A percentile compares a stretch with the other conserved stretches of the same genome.
Conservation (phyloP, 2,797 vertebrate genomes). For the Falco novaeseelandiae region DNA sequence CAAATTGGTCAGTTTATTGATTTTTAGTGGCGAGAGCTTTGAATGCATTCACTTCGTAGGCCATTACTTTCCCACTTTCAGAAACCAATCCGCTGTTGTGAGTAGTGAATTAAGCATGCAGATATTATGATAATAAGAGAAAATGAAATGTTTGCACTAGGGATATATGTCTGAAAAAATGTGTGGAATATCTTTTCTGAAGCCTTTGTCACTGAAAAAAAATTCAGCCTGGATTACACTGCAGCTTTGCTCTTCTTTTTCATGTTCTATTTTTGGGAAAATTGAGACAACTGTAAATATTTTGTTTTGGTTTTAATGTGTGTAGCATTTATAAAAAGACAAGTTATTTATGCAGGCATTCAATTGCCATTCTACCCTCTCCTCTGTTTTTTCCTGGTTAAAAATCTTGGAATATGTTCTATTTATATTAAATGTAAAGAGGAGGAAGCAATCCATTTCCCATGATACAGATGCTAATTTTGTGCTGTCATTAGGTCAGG, state of each 20-base stretch:
- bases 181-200: background rate
- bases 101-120: slow-evolving; percentile 45
- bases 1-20: slow-evolving; percentile 63
- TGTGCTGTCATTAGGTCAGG: background rate
- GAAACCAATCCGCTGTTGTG: slow-evolving; percentile 47
- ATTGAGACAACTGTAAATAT: background rate
- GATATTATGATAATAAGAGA: slow-evolving; percentile 47
- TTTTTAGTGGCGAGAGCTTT: slow-evolving; percentile 46
- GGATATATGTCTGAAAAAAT: slow-evolving; percentile 1
- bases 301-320: background rate
- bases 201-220: background rate
- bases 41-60: slow-evolving; percentile 24
- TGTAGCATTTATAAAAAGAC: background rate
- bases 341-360: background rate
- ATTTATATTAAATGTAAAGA: background rate
- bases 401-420: background rate
- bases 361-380: background rate
- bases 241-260: background rate
- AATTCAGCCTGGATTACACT: background rate
- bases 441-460: background rate
- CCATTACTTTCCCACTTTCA: slow-evolving; percentile 32
- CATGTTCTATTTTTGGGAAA: background rate
- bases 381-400: background rate
- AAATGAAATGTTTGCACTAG: slow-evolving; percentile 11
- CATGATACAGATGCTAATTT: fast-evolving